Percentiles rank a stretch among this genome's conserved stretches.
Conservation (phyloP, 2,113 vertebrate genomes). For the Oryctolagus cuniculus region DNA sequence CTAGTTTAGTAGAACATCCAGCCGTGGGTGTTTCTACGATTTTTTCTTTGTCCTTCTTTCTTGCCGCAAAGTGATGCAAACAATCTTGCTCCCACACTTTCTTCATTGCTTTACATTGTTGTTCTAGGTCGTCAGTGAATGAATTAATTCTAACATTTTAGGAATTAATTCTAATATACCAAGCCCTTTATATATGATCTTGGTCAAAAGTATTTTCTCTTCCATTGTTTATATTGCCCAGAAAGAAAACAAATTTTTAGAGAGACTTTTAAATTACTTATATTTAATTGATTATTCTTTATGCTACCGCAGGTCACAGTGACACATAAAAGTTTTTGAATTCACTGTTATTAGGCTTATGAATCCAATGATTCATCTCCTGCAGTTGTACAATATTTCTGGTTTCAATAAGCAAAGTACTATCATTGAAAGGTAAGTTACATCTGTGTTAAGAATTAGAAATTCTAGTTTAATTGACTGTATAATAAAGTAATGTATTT, state of each 20-base stretch:
- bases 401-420: not conserved
- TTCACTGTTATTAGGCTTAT: not conserved
- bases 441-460: conserved; percentile 32
- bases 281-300: not conserved
- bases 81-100: not conserved
- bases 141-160: not conserved
- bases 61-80: not conserved
- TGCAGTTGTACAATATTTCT: not conserved
- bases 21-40: not conserved
- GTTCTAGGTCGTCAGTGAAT: not conserved
- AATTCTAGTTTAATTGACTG: not conserved
- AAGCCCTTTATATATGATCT: not conserved
- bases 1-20: not conserved
- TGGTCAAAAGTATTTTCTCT: not conserved
- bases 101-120: not conserved
- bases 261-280: not conserved
- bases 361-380: not conserved
- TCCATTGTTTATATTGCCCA: not conserved
- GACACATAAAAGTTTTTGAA: not conserved
- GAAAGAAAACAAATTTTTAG: not conserved
- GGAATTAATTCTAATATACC: not conserved
- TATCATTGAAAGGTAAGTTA: conserved; percentile 17
- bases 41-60: not conserved
- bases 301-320: accelerated
- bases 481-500: conserved; percentile 51